Evolutionary conservation across 2,888 invertebrate genomes (phyloP).

Genomic region (Aporophyla nigra): DNA sequence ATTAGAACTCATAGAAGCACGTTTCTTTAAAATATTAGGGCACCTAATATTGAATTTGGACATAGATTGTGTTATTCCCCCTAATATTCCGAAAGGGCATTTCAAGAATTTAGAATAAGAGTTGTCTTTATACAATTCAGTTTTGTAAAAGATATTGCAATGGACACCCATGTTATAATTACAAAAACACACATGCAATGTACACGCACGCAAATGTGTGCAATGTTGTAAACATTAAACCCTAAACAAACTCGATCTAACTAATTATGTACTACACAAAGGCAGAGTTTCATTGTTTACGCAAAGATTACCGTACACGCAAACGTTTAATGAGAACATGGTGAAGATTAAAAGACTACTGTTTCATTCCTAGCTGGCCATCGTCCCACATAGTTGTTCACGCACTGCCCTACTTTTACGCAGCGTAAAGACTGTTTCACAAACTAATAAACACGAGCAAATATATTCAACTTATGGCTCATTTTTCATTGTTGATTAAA

Average conservation of each 20-base stretch:
- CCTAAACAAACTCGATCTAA: slow-evolving; percentile 34
- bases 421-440: slow-evolving; percentile 42
- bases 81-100: no score
- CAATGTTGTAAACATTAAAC: slow-evolving; percentile 12
- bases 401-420: slow-evolving; percentile 61
- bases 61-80: no score
- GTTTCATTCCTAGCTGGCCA: slow-evolving; percentile 60
- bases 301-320: slow-evolving; percentile 57
- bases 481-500: slow-evolving; percentile 19
- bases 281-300: slow-evolving; percentile 55
- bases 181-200: slow-evolving; percentile 17
- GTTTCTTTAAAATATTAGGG: background rate
- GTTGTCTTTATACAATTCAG: background rate
- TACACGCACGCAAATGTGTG: no score
- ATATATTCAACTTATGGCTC: slow-evolving; percentile 19
- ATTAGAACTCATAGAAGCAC: background rate
- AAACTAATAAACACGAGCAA: slow-evolving; percentile 50
- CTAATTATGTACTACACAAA: slow-evolving; percentile 40
- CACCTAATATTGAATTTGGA: no score
- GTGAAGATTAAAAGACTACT: slow-evolving; percentile 60
- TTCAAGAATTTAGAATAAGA: background rate
- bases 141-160: background rate
- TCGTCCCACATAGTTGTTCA: slow-evolving; percentile 62
- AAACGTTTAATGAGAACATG: slow-evolving; percentile 59
- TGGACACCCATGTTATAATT: background rate